Conservation (phyloP, 2,113 vertebrate species). For the Hemiprocne comata region DNA sequence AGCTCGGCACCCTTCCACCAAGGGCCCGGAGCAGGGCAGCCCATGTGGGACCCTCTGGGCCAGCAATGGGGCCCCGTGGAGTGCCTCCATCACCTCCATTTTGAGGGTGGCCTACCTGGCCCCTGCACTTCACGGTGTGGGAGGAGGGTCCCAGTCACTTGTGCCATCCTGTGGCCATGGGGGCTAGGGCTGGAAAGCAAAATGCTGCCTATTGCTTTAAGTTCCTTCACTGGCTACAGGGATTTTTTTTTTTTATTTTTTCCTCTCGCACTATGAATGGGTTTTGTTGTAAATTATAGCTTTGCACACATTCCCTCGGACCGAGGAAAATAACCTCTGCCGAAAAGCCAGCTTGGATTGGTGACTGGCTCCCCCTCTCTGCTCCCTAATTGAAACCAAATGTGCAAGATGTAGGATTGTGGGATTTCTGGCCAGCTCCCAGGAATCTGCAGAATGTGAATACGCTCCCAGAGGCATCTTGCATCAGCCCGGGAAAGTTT, state of each 20-base stretch:
- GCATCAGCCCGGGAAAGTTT: slow-evolving; percentile 83
- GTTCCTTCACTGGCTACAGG: background rate
- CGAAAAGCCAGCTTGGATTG: slow-evolving; percentile 77
- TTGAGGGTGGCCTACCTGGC: background rate
- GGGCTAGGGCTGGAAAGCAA: background rate
- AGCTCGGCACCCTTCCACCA: background rate
- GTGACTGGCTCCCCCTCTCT: slow-evolving; percentile 73
- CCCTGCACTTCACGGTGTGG: accelerated
- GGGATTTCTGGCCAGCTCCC: slow-evolving; percentile 85
- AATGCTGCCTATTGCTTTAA: slow-evolving; percentile 48
- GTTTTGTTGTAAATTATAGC: slow-evolving; percentile 80
- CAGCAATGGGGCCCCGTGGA: accelerated
- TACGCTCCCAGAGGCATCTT: slow-evolving; percentile 82
- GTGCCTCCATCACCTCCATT: accelerated
- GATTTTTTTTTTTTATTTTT: background rate
- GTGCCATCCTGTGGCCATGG: accelerated
- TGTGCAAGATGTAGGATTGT: slow-evolving; percentile 90
- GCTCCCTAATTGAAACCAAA: slow-evolving; percentile 92
- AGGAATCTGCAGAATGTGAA: slow-evolving; percentile 86
- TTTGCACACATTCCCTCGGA: slow-evolving; percentile 71
- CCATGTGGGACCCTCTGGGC: accelerated
- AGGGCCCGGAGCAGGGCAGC: accelerated
- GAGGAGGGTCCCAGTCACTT: accelerated
- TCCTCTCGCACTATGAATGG: slow-evolving; percentile 68
- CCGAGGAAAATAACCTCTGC: slow-evolving; percentile 80